Evolutionary conservation across 2,888 invertebrate species (phyloP), one percentile per base, ranked within the genome.

Genomic region (Invenusta paracnida): DNA sequence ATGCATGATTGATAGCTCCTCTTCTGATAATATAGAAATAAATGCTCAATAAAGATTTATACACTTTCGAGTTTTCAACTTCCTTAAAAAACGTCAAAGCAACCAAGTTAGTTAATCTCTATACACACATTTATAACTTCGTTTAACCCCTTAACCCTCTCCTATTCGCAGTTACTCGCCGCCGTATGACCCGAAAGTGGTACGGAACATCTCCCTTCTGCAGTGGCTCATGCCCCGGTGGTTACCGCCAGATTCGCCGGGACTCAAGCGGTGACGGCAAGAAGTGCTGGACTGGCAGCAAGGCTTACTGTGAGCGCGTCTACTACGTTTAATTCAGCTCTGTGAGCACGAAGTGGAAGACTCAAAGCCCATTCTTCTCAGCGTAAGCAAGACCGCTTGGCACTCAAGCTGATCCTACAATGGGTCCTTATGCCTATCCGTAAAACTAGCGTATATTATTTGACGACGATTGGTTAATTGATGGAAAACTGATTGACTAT

Each of bases 311-410:
- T 67, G 67, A 73, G 25, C 84, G 84, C 5, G 73, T 73, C 30
- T 84, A 84, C 73, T 84, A 67, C 73, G 67, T 67, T 17, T 84
- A 84, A 73, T 73, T n/a, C n/a, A n/a, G n/a, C n/a, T n/a, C n/a
- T n/a, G n/a, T n/a, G n/a, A n/a, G n/a, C n/a, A n/a, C n/a, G n/a
- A n/a, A n/a, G n/a, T n/a, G n/a, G n/a, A n/a, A n/a, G n/a, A n/a
- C n/a, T n/a, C n/a, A n/a, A n/a, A n/a, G n/a, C n/a, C n/a, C n/a
- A n/a, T n/a, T n/a, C n/a, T n/a, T n/a, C n/a, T n/a, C n/a, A n/a
- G n/a, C n/a, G n/a, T n/a, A n/a, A n/a, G n/a, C n/a, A n/a, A n/a
- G n/a, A n/a, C n/a, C n/a, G n/a, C n/a, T n/a, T n/a, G n/a, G n/a
- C n/a, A n/a, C n/a, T n/a, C n/a, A n/a, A n/a, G n/a, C n/a, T n/a